Evolutionary conservation across 2,797 vertebrate species (phyloP).

Genomic region (Sebastes ruberrimus): DNA sequence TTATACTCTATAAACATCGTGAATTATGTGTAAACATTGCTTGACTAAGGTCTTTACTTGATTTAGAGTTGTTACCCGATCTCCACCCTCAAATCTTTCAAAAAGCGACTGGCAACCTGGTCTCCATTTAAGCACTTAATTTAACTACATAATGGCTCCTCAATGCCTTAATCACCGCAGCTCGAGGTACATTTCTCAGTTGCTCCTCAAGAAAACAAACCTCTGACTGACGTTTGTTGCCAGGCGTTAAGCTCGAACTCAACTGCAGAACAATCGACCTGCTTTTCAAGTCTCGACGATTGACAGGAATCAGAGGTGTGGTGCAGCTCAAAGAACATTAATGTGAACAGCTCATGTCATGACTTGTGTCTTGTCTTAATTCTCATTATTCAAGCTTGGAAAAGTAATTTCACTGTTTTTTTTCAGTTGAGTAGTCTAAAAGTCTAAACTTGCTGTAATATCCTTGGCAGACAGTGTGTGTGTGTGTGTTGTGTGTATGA

Average conservation of each 20-base stretch:
- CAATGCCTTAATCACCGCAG: conserved; percentile 59
- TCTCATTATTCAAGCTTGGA: conserved; percentile 41
- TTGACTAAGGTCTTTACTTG: conserved; percentile 4
- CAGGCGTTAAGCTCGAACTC: conserved; percentile 35
- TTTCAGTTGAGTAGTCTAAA: conserved; percentile 43
- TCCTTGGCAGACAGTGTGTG: conserved; percentile 32
- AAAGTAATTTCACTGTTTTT: conserved; percentile 54
- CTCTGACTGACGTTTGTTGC: conserved; percentile 41
- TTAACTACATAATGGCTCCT: conserved; percentile 75
- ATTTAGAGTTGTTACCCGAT: conserved; percentile 29
- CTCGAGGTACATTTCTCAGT: conserved; percentile 53
- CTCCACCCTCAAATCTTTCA: conserved; percentile 28
- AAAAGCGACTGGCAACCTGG: conserved; percentile 55
- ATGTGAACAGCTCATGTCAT: conserved; percentile 43
- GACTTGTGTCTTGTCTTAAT: conserved; percentile 49
- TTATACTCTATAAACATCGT: conserved; percentile 6
- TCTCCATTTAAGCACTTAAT: conserved; percentile 71
- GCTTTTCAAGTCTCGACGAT: conserved; percentile 18
- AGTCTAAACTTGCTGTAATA: conserved; percentile 44
- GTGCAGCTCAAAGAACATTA: conserved; percentile 14
- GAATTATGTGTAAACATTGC: conserved; percentile 43
- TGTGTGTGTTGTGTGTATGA: neutral
- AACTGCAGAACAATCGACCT: conserved; percentile 23
- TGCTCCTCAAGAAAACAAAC: conserved; percentile 63
- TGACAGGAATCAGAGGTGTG: conserved; percentile 43